Evolutionary conservation across 2,888 invertebrate genomes (phyloP).

Genomic region (Apamea sordens): DNA sequence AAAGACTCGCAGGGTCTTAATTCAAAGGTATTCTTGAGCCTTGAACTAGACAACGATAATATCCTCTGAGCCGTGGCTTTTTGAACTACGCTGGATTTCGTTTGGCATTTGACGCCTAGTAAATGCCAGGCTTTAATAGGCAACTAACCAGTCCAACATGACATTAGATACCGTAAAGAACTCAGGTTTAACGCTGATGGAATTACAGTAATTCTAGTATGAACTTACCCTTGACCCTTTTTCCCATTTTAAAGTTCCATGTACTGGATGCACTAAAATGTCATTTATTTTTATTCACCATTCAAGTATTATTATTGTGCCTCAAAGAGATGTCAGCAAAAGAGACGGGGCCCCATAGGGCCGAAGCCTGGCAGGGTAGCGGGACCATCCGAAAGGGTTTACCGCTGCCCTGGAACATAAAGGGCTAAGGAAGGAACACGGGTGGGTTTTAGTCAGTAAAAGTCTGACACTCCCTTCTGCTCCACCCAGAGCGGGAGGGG

Average conservation of each 20-base stretch:
- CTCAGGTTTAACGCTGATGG: slow-evolving; percentile 26
- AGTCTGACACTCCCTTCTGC: no score
- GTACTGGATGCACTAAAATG: slow-evolving; percentile 3
- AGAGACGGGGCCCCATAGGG: no score
- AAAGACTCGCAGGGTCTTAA: no score
- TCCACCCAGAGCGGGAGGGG: no score
- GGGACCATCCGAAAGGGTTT: no score
- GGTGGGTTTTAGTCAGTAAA: no score
- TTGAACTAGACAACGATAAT: slow-evolving; percentile 3
- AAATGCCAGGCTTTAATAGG: slow-evolving; percentile 21
- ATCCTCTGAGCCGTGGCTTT: neutral
- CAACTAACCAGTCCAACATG: slow-evolving; percentile 11
- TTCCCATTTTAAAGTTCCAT: neutral
- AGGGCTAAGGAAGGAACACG: no score
- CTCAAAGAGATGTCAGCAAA: no score
- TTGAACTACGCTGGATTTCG: slow-evolving; percentile 1
- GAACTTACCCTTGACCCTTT: slow-evolving; percentile 13
- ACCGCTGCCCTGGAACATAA: no score
- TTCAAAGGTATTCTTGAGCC: neutral
- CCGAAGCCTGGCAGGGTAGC: no score
- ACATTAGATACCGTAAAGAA: slow-evolving; percentile 20
- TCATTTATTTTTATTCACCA: neutral
- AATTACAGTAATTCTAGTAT: slow-evolving; percentile 21
- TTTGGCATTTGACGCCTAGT: slow-evolving; percentile 10
- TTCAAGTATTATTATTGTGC: no score